Percentiles rank a stretch among this genome's conserved stretches.
These are phyloP conservation scores for Heterocephalus glaber DNA, from an alignment of 2,113 vertebrate species.

Conservation along the genomic window DNA sequence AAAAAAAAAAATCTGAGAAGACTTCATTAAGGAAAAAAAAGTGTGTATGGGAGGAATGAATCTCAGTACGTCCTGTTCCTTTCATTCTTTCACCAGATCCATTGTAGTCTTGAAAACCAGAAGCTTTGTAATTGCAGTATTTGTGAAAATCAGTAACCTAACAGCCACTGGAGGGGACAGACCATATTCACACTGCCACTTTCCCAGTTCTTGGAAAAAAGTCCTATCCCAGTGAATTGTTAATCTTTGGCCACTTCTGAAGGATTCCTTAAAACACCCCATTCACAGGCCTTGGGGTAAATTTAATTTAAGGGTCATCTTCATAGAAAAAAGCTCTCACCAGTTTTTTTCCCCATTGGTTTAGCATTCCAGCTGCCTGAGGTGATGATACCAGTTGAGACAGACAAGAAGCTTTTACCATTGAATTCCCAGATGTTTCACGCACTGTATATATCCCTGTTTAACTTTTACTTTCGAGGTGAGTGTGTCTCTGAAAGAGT, in stretches of 20 bases:
- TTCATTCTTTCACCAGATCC: no score
- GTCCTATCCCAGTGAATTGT: not conserved
- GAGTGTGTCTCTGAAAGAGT: not conserved
- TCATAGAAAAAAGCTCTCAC: not conserved
- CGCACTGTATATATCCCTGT: not conserved
- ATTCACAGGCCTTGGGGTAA: not conserved
- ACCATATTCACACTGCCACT: not conserved
- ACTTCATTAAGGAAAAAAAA: not conserved
- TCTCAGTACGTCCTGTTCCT: not conserved
- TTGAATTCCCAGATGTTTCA: not conserved
- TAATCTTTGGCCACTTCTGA: not conserved
- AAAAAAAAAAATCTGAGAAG: not conserved
- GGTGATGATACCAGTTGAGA: not conserved
- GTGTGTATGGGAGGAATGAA: not conserved
- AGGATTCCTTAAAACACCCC: not conserved
- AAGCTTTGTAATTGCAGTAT: not conserved
- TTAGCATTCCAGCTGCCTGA: not conserved
- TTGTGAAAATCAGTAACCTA: not conserved
- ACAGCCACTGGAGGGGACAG: not conserved
- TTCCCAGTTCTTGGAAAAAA: not conserved
- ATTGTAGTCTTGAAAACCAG: no score
- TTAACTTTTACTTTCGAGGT: not conserved
- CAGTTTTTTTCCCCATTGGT: not conserved
- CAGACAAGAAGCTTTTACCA: not conserved
- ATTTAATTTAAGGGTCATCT: not conserved